phyloP scores from a whole-genome alignment of 2,113 vertebrate species.

The Alectura lathami region DNA sequence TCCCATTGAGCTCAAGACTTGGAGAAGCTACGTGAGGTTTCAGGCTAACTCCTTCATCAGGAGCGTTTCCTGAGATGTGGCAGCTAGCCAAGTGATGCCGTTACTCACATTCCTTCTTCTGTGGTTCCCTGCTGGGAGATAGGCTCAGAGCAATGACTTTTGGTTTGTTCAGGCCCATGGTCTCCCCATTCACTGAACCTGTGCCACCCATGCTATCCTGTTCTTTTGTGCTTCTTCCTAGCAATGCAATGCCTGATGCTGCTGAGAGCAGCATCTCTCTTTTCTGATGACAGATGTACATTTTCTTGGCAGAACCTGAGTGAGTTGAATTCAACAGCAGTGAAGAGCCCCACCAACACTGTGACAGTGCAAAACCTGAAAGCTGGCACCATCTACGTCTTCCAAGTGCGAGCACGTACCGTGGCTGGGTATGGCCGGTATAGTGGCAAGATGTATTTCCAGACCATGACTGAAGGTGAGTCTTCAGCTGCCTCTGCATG shows the following conservation, averaged over 20 bases:
- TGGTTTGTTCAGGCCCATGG: neutral
- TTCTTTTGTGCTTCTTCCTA: neutral
- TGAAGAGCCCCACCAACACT: conserved; percentile 93
- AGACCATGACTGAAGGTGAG: conserved; percentile 97
- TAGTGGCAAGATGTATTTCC: conserved; percentile 98
- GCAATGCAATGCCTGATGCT: accelerated
- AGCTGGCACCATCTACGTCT: conserved; percentile 93
- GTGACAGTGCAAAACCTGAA: conserved; percentile 87
- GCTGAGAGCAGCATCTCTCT: too few species aligned
- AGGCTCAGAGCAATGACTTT: neutral
- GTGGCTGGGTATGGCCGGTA: conserved; percentile 95
- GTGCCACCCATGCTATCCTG: neutral
- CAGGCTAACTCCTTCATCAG: neutral
- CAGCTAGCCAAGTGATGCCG: neutral
- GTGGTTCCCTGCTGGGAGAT: neutral
- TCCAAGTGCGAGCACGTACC: conserved; percentile 94
- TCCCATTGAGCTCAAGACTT: neutral
- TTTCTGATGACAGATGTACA: neutral
- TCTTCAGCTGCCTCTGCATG: neutral
- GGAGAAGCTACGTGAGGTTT: neutral
- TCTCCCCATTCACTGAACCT: neutral
- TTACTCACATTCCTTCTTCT: neutral
- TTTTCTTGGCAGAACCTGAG: conserved; percentile 82
- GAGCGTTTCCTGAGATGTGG: neutral
- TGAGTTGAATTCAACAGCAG: conserved; percentile 88